Conservation (phyloP, 2,797 vertebrate genomes). For the Phataginus tricuspis region DNA sequence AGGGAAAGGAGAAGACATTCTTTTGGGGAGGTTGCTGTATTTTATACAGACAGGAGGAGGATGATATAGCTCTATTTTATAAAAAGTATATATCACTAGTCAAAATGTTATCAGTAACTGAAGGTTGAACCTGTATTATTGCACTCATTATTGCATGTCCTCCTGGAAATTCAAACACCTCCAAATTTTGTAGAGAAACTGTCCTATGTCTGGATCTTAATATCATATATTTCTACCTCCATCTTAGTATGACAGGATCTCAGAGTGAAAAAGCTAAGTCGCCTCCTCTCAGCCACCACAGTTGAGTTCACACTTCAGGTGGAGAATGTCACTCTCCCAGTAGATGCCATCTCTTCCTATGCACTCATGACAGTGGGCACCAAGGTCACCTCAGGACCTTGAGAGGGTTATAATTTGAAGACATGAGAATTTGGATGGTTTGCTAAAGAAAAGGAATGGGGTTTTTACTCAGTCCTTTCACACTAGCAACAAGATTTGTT, state of each 20-base stretch:
- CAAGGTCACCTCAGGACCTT: neutral
- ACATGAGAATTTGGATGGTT: neutral
- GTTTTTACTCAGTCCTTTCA: neutral
- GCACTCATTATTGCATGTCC: neutral
- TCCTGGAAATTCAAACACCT: neutral
- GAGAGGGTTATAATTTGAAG: neutral
- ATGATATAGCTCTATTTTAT: neutral
- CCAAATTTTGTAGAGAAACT: neutral
- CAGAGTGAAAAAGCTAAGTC: neutral
- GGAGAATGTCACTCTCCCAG: neutral
- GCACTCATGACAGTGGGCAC: neutral
- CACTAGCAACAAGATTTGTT: neutral
- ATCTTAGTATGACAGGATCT: neutral
- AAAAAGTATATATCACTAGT: neutral
- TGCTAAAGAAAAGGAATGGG: slow-evolving; percentile 24
- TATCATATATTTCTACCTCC: neutral
- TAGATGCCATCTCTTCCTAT: neutral
- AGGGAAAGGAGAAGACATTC: neutral
- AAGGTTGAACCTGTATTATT: neutral
- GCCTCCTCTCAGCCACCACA: neutral
- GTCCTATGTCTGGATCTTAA: neutral
- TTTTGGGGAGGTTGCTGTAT: neutral
- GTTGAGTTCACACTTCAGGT: neutral
- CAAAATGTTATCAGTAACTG: neutral
- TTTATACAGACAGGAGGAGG: neutral